phyloP scores from a whole-genome alignment of 1,140 invertebrate species.

The Alviniconcha marisindica region DNA sequence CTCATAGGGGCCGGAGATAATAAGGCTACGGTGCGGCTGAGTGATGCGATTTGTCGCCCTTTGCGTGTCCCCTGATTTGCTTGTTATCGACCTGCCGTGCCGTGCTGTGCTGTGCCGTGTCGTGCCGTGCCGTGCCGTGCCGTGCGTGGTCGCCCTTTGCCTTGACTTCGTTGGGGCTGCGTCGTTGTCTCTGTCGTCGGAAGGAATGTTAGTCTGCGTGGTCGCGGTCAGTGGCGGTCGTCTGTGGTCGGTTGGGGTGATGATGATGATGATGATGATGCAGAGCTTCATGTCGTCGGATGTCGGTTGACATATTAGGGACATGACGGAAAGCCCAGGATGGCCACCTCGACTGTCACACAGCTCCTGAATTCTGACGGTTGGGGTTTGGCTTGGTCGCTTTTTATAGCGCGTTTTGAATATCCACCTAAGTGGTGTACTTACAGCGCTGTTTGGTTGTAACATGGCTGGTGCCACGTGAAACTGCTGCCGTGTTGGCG shows the following conservation, averaged over 20 bases:
- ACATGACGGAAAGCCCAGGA: no score
- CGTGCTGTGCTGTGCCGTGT: slow-evolving; percentile 49
- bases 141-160: background rate
- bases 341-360: no score
- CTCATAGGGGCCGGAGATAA: slow-evolving; percentile 3
- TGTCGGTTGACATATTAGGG: no score
- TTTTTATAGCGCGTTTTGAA: no score
- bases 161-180: no score
- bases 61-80: slow-evolving; percentile 21
- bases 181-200: background rate
- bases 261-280: background rate
- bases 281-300: background rate
- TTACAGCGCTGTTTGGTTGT: no score
- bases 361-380: no score
- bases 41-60: slow-evolving; percentile 31
- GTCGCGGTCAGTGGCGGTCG: background rate
- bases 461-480: no score
- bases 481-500: no score
- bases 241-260: background rate
- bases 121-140: slow-evolving; percentile 43
- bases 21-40: background rate
- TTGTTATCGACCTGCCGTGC: slow-evolving; percentile 15
- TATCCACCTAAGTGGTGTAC: no score
- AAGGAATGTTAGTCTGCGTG: background rate
- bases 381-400: no score